These are phyloP conservation scores for Lates japonicus DNA, from an alignment of 2,797 vertebrate species.

Conservation along the genomic window DNA sequence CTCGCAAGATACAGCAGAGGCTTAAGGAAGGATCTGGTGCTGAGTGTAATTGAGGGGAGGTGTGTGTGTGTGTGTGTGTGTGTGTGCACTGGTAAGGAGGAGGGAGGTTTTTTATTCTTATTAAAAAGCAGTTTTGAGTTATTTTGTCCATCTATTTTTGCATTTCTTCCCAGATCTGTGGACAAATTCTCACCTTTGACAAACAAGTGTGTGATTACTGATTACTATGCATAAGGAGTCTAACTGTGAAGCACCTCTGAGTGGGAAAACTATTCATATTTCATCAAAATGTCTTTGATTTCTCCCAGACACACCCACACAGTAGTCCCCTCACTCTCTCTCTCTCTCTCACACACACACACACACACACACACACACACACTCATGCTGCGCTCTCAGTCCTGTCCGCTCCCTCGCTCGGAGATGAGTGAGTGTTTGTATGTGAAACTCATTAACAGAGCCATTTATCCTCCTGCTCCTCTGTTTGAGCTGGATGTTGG, in stretches of 20 bases:
- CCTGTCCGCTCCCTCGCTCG: constrained; percentile 69
- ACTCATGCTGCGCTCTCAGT: constrained; percentile 57
- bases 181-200: constrained; percentile 48
- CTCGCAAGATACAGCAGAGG: constrained; percentile 69
- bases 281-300: constrained; percentile 83
- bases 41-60: constrained; percentile 66
- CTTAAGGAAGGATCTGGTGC: constrained; percentile 75
- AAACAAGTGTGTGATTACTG: constrained; percentile 40
- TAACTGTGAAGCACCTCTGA: constrained; percentile 62
- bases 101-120: constrained; percentile 18
- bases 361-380: constrained; percentile 49
- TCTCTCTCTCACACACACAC: constrained; percentile 29
- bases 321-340: constrained; percentile 21
- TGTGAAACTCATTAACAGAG: constrained; percentile 88
- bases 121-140: constrained; percentile 11
- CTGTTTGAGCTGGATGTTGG: constrained; percentile 85
- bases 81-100: background rate
- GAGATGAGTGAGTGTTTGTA: constrained; percentile 83
- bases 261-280: constrained; percentile 75
- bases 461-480: constrained; percentile 85
- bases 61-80: constrained; percentile 33
- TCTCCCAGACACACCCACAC: constrained; percentile 54
- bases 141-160: background rate
- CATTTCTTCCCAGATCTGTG: constrained; percentile 18
- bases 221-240: constrained; percentile 65